Evolutionary conservation across 2,888 invertebrate genomes (phyloP).

Genomic region (Rugalucina vietnamica): DNA sequence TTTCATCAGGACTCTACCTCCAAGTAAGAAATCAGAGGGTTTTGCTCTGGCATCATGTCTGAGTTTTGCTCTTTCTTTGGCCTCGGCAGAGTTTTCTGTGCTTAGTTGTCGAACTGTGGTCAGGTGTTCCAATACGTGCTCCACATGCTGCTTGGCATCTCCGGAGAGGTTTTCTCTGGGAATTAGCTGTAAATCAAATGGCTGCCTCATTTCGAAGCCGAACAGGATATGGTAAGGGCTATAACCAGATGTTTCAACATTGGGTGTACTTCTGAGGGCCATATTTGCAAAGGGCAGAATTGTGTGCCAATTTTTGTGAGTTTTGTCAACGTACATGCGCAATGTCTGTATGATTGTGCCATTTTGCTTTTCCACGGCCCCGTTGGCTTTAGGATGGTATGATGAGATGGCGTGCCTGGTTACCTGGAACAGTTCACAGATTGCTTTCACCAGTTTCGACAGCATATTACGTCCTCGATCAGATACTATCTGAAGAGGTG

Average conservation of each 20-base stretch:
- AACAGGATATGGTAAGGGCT: background rate
- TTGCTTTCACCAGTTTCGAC: slow-evolving; percentile 29
- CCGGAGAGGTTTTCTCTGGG: background rate
- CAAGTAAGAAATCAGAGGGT: background rate
- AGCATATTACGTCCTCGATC: slow-evolving; percentile 47
- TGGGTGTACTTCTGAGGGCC: background rate
- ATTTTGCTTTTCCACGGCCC: too few relatives aligned
- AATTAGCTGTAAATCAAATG: background rate
- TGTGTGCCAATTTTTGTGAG: background rate
- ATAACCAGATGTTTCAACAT: background rate
- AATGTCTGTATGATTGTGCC: too few relatives aligned
- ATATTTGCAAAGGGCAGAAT: background rate
- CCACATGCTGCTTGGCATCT: background rate
- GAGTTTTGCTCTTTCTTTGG: background rate
- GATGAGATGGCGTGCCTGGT: too few relatives aligned
- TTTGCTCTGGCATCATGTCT: background rate
- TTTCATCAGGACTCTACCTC: background rate
- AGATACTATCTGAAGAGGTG: slow-evolving; percentile 30
- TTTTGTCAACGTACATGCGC: background rate
- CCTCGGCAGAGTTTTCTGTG: background rate
- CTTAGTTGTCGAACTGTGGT: background rate
- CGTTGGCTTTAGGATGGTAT: too few relatives aligned
- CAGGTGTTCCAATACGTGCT: background rate
- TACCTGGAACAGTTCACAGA: slow-evolving; percentile 5
- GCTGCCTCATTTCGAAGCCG: background rate